A percentile compares a stretch with the other conserved stretches of the same genome.
Conservation (phyloP, 2,888 invertebrate species). For the Leuctra nigra region DNA sequence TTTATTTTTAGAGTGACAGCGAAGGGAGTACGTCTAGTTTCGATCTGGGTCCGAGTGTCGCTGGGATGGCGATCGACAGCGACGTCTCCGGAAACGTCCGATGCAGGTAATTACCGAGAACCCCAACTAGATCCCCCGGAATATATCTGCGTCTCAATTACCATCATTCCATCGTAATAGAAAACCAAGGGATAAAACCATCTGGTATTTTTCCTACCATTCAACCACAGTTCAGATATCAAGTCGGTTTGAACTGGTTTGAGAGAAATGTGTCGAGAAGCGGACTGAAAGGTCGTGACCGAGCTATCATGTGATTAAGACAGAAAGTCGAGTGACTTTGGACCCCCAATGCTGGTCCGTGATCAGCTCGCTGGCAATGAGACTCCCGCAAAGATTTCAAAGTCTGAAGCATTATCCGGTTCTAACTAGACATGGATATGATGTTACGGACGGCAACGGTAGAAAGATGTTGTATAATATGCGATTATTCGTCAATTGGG, state of each 20-base stretch:
- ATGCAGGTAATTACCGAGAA: conserved; percentile 25
- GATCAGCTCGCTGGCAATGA: not conserved
- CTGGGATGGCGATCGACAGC: conserved; percentile 19
- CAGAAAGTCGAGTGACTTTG: not conserved
- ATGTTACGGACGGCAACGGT: no score
- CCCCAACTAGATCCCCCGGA: not conserved
- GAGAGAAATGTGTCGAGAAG: not conserved
- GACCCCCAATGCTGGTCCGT: not conserved
- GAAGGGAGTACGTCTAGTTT: conserved; percentile 27
- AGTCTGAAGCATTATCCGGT: no score
- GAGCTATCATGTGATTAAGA: not conserved
- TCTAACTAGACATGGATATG: no score
- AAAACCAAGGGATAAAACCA: not conserved
- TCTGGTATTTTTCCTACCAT: not conserved
- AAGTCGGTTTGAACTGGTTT: not conserved
- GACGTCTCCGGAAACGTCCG: conserved; percentile 10
- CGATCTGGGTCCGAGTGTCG: conserved; percentile 22
- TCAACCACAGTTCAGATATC: not conserved
- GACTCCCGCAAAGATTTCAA: conserved; percentile 7
- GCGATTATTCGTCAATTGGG: no score
- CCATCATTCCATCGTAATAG: no score
- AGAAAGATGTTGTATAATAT: no score
- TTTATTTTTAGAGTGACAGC: conserved; percentile 27
- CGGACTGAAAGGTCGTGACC: not conserved
- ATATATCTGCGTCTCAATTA: not conserved